phyloP scores from a whole-genome alignment of 2,888 invertebrate genomes.

The Phortica okadai region DNA sequence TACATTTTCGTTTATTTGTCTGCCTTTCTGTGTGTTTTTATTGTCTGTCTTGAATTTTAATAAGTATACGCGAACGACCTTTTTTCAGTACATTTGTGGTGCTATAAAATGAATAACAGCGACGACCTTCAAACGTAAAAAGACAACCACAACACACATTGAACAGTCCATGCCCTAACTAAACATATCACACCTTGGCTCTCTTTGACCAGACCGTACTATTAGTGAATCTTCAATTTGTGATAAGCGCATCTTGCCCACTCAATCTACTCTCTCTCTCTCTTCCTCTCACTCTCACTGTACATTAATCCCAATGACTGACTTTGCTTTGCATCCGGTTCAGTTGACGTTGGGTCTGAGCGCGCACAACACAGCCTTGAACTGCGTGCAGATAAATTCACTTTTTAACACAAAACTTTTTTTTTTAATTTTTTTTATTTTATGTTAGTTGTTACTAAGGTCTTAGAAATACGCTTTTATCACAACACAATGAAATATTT shows the following conservation, averaged over 20 bases:
- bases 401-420: too few relatives aligned
- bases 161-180: background rate
- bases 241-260: background rate
- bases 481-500: too few relatives aligned
- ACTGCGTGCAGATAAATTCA: too few relatives aligned
- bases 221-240: background rate
- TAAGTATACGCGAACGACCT: conserved; percentile 15
- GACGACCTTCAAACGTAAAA: conserved; percentile 2
- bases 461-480: too few relatives aligned
- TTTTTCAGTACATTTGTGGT: conserved; percentile 11
- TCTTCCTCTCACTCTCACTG: too few relatives aligned
- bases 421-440: too few relatives aligned
- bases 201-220: background rate
- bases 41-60: conserved; percentile 32
- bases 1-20: conserved; percentile 30
- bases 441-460: too few relatives aligned
- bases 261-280: too few relatives aligned
- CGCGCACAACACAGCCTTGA: too few relatives aligned
- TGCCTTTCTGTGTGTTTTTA: conserved; percentile 25
- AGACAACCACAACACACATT: background rate
- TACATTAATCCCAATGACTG: too few relatives aligned
- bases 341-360: too few relatives aligned
- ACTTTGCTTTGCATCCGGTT: too few relatives aligned
- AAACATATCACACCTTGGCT: background rate
- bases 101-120: background rate